These are phyloP conservation scores for Aethes cnicana DNA, from an alignment of 2,888 invertebrate genomes.

Conservation along the genomic window DNA sequence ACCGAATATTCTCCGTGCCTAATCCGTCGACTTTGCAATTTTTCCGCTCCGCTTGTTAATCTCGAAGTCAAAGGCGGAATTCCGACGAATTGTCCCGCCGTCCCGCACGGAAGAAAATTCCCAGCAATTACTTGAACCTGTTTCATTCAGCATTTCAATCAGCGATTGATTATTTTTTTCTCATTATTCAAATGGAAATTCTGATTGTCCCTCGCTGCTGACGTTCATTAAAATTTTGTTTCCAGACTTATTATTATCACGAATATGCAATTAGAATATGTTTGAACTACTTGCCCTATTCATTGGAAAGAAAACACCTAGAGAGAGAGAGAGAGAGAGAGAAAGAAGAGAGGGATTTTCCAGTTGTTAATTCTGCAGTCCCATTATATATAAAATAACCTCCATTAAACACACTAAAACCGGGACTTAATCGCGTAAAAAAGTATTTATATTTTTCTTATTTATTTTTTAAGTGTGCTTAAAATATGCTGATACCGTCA, in stretches of 20 bases:
- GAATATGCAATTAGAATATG: not conserved
- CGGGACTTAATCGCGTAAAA: too few relatives aligned
- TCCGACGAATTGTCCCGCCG: not conserved
- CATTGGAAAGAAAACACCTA: not conserved
- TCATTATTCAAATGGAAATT: constrained; percentile 7
- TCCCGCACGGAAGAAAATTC: constrained; percentile 25
- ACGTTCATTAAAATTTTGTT: not conserved
- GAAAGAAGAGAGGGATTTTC: too few relatives aligned
- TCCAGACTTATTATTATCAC: not conserved
- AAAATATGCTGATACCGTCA: too few relatives aligned
- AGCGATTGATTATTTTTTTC: constrained; percentile 13
- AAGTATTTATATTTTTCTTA: too few relatives aligned
- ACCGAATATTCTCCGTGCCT: constrained; percentile 1
- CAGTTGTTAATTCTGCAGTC: too few relatives aligned
- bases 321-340: too few relatives aligned
- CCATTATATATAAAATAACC: too few relatives aligned
- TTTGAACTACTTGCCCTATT: not conserved
- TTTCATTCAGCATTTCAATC: constrained; percentile 10
- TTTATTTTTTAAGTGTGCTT: too few relatives aligned
- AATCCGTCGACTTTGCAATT: constrained; percentile 32
- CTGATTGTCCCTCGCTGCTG: not conserved
- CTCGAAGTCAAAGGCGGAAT: constrained; percentile 18
- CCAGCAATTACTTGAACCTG: constrained; percentile 2
- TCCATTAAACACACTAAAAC: too few relatives aligned
- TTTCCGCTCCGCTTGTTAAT: constrained; percentile 36